phyloP scores from a whole-genome alignment of 2,888 invertebrate genomes.

The Nemoura dubitans region DNA sequence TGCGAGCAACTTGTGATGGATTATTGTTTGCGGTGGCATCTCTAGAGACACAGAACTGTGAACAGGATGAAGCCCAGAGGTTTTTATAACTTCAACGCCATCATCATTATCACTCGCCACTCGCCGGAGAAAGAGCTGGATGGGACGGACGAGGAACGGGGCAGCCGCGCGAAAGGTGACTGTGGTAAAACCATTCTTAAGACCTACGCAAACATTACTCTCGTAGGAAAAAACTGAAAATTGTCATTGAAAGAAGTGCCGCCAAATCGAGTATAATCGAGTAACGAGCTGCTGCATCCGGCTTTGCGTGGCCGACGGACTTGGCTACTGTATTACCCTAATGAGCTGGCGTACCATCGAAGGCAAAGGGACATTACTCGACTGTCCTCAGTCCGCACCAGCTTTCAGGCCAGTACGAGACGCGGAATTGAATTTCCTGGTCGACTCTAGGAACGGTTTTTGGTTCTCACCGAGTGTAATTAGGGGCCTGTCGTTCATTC shows the following conservation, averaged over 20 bases:
- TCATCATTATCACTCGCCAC: constrained; percentile 32
- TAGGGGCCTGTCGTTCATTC: not conserved
- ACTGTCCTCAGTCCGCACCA: not conserved
- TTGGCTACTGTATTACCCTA: not conserved
- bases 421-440: not conserved
- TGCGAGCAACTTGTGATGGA: constrained; percentile 20
- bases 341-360: not conserved
- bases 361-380: not conserved
- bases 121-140: not conserved
- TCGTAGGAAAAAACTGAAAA: not conserved
- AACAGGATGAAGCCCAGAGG: constrained; percentile 37
- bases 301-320: not conserved
- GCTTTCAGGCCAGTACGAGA: not conserved
- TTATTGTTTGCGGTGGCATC: constrained; percentile 18
- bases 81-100: constrained; percentile 37
- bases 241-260: not conserved
- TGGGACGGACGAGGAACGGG: not conserved
- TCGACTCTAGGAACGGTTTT: not conserved
- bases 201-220: not conserved
- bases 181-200: not conserved
- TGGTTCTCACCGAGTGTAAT: not conserved
- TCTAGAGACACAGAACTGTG: constrained; percentile 27
- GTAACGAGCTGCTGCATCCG: not conserved
- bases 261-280: not conserved
- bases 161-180: not conserved